Evolutionary conservation across 2,797 vertebrate species (phyloP), one percentile per base, ranked within the genome.

Genomic region (Coregonus ussuriensis): DNA sequence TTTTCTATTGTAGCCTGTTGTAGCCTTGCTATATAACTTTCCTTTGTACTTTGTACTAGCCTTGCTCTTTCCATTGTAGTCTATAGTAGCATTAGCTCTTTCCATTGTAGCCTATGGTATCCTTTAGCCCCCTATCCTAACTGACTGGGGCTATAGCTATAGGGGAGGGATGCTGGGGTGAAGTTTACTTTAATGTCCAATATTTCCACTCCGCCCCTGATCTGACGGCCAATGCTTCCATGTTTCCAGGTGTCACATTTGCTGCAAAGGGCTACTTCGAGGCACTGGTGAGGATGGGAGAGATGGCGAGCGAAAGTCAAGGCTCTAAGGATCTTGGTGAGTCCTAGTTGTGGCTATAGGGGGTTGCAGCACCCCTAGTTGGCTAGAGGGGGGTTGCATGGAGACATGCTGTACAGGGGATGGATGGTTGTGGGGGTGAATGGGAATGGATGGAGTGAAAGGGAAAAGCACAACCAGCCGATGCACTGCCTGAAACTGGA

Each of bases 201-300:
- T 85, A 80, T 72, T 14, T 82, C 80, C 75, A 83, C 88, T 89
- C 87, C 13, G 87, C 91, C 86, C 84, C 84, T 91, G 90, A 89
- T 88, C 91, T 94, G 89, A 93, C 77, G 92, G 91, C 92, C 90
- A 92, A 91, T 95, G 91, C 94, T 94, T 91, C 93, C 93, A 91
- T 94, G 91, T 93, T 95, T 94, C 85, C 91, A 99, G 98, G 98
- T 94, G 98, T 99, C 92, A 99, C 98, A 56, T 97, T 94, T 0
- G 98, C 98, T 88, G 98, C 98, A 83, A 99, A 99, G 94, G 98
- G 98, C 89, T 99, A 99, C 91, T 99, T 99, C 81, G 97, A 99
- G 82, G 97, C 98, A 84, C 95, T 99, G 90, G 97, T 99, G 92
- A 97, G 98, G 96, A 99, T 99, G 98, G 98, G 98, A 63, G 98